Percentiles rank a stretch among this genome's conserved stretches.
These are phyloP conservation scores for Lycocerus yunnanus DNA, from an alignment of 2,888 invertebrate species.

Conservation along the genomic window DNA sequence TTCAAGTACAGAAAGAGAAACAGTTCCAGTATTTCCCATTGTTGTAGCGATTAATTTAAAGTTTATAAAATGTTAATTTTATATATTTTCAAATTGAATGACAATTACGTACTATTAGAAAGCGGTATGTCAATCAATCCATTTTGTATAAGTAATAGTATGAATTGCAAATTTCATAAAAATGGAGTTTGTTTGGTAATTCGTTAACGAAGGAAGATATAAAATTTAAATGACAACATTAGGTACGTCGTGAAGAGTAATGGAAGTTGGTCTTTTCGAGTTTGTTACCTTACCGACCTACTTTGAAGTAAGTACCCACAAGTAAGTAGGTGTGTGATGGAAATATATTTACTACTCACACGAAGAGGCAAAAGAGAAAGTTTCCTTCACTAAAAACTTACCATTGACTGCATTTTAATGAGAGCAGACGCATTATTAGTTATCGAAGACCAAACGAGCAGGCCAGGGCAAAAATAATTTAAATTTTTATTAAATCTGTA, in stretches of 20 bases:
- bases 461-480: neutral
- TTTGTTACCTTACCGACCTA: neutral
- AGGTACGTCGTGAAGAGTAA: neutral
- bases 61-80: neutral
- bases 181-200: too few species aligned
- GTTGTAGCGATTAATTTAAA: neutral
- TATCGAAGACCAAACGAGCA: neutral
- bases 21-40: neutral
- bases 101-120: neutral
- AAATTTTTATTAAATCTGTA: neutral
- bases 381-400: neutral
- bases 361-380: neutral
- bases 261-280: neutral
- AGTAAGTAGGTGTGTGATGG: neutral
- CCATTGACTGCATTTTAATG: neutral
- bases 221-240: neutral
- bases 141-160: too few species aligned
- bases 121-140: neutral
- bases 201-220: neutral
- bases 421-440: neutral
- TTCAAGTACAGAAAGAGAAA: neutral
- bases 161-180: too few species aligned
- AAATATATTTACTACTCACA: neutral
- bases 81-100: neutral
- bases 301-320: neutral